Evolutionary conservation across 2,113 vertebrate species (phyloP).

Genomic region (Cyphomyrus plagiostoma): DNA sequence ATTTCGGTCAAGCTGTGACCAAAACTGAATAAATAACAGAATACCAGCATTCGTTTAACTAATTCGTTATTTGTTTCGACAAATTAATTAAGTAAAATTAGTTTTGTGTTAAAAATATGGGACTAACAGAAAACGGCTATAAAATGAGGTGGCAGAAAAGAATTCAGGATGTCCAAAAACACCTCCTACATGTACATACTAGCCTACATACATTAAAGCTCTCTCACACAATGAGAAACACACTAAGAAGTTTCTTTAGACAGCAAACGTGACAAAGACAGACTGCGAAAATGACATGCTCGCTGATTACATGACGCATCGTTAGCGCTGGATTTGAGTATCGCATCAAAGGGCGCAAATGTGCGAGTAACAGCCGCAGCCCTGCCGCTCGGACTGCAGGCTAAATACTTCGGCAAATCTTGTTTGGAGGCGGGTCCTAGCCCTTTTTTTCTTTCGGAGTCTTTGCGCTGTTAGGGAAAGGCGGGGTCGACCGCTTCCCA

Average conservation of each 20-base stretch:
- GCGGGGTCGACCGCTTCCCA: slow-evolving; percentile 27
- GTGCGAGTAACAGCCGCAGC: neutral
- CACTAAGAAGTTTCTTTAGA: neutral
- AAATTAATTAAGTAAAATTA: neutral
- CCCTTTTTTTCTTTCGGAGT: neutral
- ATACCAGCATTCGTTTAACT: neutral
- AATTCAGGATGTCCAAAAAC: neutral
- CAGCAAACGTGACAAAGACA: neutral
- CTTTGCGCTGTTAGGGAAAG: slow-evolving; percentile 4
- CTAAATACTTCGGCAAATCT: neutral
- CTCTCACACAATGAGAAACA: neutral
- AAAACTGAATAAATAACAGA: neutral
- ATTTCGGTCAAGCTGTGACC: neutral
- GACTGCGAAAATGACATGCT: neutral
- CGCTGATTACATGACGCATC: neutral
- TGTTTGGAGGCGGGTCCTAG: slow-evolving; percentile 21
- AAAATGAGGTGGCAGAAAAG: neutral
- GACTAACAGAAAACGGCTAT: neutral
- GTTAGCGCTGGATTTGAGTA: neutral
- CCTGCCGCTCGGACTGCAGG: neutral
- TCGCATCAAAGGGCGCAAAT: neutral
- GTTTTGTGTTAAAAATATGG: neutral
- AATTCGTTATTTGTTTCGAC: neutral
- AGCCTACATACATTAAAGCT: neutral
- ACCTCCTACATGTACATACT: neutral